These are phyloP conservation scores for Acholoe squamosa DNA, from an alignment of 2,888 invertebrate genomes.

Conservation along the genomic window DNA sequence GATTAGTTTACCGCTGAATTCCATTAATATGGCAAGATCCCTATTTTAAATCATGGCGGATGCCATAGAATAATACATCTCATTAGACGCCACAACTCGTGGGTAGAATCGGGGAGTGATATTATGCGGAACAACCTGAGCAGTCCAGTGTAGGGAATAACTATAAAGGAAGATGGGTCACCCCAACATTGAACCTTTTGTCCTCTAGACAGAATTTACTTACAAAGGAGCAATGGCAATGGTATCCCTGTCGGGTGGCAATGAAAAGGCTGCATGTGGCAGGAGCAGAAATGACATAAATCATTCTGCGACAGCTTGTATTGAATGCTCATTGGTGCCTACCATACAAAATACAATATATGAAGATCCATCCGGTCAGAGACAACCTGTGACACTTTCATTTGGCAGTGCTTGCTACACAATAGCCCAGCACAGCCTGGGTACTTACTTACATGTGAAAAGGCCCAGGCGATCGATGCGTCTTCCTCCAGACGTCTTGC, in stretches of 20 bases:
- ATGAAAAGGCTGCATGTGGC: background rate
- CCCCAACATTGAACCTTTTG: background rate
- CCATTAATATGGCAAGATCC: background rate
- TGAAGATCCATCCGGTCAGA: background rate
- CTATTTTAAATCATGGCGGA: background rate
- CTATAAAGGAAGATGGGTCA: background rate
- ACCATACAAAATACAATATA: conserved; percentile 6
- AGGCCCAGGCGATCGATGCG: background rate
- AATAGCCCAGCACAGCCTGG: background rate
- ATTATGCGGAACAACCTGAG: background rate
- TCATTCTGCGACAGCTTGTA: background rate
- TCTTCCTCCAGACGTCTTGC: background rate
- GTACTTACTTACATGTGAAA: conserved; percentile 30
- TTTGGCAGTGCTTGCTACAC: background rate
- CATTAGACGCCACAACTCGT: background rate
- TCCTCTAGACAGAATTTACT: no score
- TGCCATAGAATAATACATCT: conserved; percentile 37
- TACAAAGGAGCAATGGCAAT: background rate
- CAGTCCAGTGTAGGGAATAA: background rate
- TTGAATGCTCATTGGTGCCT: background rate
- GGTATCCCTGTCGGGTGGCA: background rate
- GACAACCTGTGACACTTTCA: background rate
- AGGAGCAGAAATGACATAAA: background rate
- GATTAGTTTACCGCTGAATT: conserved; percentile 60
- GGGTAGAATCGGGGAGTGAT: conserved; percentile 24